These are phyloP conservation scores for Cricetomys ansorgei DNA, from an alignment of 2,113 vertebrate genomes.

Conservation along the genomic window DNA sequence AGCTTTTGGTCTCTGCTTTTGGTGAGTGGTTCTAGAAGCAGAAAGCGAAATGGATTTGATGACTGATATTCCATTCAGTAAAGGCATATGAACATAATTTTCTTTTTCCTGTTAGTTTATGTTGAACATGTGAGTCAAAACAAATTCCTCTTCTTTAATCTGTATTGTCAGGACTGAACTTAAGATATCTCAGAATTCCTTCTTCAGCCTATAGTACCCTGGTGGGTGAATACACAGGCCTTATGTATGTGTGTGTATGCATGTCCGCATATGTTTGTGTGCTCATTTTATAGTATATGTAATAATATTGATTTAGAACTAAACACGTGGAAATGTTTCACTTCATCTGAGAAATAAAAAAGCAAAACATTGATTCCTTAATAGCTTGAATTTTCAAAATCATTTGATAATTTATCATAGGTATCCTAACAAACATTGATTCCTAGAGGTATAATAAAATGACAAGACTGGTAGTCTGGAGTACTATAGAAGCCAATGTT, in stretches of 20 bases:
- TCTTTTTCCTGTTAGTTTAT: background rate
- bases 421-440: background rate
- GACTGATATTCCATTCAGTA: background rate
- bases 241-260: background rate
- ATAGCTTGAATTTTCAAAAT: slow-evolving; percentile 10
- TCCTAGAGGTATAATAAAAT: background rate
- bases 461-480: background rate
- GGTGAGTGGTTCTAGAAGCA: background rate
- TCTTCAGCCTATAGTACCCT: background rate
- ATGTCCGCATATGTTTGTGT: accelerated
- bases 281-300: background rate
- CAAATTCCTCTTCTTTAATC: background rate
- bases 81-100: background rate
- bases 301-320: background rate
- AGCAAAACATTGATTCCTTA: background rate
- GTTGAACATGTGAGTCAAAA: background rate
- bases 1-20: background rate
- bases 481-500: background rate
- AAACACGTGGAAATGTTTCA: background rate
- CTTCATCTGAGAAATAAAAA: background rate
- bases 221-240: background rate
- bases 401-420: slow-evolving; percentile 1
- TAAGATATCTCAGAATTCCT: background rate
- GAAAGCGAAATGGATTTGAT: background rate
- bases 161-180: background rate